Evolutionary conservation across 2,113 vertebrate species (phyloP).

Genomic region (Myotis yumanensis): DNA sequence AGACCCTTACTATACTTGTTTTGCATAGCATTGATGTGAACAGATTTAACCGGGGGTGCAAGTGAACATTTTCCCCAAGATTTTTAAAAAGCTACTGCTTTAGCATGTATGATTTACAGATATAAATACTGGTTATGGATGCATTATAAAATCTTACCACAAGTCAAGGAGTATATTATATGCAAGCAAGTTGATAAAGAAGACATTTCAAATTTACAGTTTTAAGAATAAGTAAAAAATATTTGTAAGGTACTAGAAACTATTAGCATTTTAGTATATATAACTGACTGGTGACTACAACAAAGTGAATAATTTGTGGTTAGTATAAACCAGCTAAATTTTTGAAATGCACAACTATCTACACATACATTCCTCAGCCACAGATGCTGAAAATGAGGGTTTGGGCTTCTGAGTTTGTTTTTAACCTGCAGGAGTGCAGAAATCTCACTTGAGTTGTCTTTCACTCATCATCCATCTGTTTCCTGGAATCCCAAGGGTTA

Average conservation of each 20-base stretch:
- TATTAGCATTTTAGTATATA: neutral
- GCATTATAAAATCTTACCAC: neutral
- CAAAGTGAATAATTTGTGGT: constrained; percentile 19
- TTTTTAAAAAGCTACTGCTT: neutral
- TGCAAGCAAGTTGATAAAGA: neutral
- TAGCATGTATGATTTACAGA: neutral
- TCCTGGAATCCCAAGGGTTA: neutral
- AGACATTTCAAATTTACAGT: neutral
- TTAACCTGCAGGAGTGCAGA: neutral
- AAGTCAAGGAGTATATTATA: neutral
- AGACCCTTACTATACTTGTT: neutral
- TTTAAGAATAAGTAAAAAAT: neutral
- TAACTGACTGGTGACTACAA: neutral
- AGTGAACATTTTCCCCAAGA: neutral
- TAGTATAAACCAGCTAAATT: neutral
- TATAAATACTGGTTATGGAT: neutral
- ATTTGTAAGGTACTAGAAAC: neutral
- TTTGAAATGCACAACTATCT: constrained; percentile 25
- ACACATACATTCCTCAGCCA: neutral
- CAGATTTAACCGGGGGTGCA: neutral
- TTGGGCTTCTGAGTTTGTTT: neutral
- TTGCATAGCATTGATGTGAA: constrained; percentile 14
- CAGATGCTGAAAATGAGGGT: neutral
- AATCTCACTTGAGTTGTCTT: neutral
- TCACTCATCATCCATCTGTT: constrained; percentile 39